These are phyloP conservation scores for Chrysotoxum bicinctum DNA, from an alignment of 2,888 invertebrate genomes.

Conservation along the genomic window DNA sequence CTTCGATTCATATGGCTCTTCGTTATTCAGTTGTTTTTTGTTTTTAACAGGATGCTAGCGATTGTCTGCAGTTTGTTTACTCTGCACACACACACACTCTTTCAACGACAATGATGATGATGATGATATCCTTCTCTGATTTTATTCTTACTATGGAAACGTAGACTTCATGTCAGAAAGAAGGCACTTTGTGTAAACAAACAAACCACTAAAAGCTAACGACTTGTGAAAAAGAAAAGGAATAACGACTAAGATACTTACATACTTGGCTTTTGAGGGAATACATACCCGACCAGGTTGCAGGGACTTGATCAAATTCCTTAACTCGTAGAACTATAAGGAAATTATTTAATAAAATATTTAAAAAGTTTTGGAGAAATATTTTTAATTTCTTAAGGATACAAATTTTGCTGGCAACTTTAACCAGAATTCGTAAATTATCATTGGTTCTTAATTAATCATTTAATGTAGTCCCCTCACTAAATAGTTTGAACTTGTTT, in stretches of 20 bases:
- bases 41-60: conserved; percentile 20
- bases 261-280: background rate
- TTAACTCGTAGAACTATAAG: too few species aligned
- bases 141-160: conserved; percentile 13
- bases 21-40: conserved; percentile 31
- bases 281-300: background rate
- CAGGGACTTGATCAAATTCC: background rate
- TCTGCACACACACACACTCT: conserved; percentile 21
- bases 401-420: too few species aligned
- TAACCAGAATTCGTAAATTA: too few species aligned
- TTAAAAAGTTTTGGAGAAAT: too few species aligned
- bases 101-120: conserved; percentile 14
- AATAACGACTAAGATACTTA: conserved; percentile 4
- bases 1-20: background rate
- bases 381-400: too few species aligned
- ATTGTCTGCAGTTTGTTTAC: conserved; percentile 63
- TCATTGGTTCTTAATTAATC: too few species aligned
- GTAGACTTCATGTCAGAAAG: conserved; percentile 44
- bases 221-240: conserved; percentile 48
- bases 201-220: conserved; percentile 69
- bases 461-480: too few species aligned
- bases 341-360: too few species aligned
- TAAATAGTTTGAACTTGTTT: too few species aligned
- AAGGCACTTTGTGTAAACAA: conserved; percentile 43
- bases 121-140: conserved; percentile 49